Evolutionary conservation across 2,113 vertebrate genomes (phyloP).

Genomic region (Pelusios castaneus): DNA sequence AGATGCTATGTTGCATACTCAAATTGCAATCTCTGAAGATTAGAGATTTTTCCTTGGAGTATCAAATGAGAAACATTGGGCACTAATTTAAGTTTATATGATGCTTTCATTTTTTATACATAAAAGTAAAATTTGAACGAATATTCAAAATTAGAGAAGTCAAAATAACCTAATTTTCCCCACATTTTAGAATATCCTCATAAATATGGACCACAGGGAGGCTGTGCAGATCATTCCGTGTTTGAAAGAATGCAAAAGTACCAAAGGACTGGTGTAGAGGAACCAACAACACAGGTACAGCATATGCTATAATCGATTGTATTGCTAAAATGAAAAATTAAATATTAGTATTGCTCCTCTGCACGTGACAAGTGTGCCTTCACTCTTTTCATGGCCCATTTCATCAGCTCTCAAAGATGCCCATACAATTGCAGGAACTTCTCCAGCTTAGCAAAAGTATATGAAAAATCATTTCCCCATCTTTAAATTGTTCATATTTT

Average conservation of each 20-base stretch:
- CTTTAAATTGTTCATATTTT: background rate
- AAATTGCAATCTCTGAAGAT: background rate
- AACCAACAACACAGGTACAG: conserved; percentile 74
- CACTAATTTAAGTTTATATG: background rate
- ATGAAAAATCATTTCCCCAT: background rate
- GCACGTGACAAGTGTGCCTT: background rate
- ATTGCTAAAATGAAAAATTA: conserved; percentile 24
- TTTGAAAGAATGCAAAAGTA: conserved; percentile 96
- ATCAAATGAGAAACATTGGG: background rate
- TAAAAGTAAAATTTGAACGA: background rate
- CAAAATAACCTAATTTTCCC: conserved; percentile 39
- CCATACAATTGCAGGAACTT: background rate
- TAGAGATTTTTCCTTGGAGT: background rate
- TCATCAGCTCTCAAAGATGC: background rate
- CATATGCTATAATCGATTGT: conserved; percentile 2
- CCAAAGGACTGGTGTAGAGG: conserved; percentile 85
- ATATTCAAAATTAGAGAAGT: conserved; percentile 18
- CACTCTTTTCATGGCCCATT: background rate
- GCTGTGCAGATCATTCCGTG: conserved; percentile 94
- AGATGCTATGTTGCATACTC: background rate
- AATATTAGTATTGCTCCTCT: background rate
- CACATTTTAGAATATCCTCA: conserved; percentile 90
- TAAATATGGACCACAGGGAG: conserved; percentile 95
- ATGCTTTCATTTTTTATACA: background rate
- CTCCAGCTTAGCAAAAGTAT: background rate